These are phyloP conservation scores for Clarias gariepinus DNA, from an alignment of 2,113 vertebrate species.

Conservation along the genomic window DNA sequence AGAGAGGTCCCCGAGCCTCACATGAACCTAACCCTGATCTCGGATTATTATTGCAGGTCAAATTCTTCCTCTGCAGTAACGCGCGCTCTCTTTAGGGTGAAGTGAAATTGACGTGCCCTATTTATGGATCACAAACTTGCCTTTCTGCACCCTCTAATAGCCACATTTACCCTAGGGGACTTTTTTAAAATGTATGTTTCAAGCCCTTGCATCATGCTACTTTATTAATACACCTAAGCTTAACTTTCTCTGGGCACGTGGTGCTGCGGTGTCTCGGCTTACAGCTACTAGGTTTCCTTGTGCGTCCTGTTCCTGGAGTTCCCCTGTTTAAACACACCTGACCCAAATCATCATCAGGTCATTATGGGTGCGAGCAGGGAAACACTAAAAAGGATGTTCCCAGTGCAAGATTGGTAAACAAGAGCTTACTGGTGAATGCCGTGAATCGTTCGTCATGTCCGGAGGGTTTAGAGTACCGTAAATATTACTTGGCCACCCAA, in stretches of 20 bases:
- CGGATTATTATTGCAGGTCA: conserved; percentile 14
- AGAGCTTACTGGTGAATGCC: neutral
- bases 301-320: conserved; percentile 1
- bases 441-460: neutral
- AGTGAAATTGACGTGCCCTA: neutral
- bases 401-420: neutral
- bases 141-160: neutral
- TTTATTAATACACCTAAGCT: conserved; percentile 39
- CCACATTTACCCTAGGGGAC: neutral
- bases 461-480: neutral
- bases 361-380: neutral
- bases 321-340: conserved; percentile 20
- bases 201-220: conserved; percentile 46
- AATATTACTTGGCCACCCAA: neutral
- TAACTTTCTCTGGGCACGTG: conserved; percentile 30
- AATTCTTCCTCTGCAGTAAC: conserved; percentile 18
- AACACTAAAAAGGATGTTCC: neutral
- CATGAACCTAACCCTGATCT: neutral
- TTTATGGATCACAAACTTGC: neutral
- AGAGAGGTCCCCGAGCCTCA: neutral
- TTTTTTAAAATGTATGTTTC: conserved; percentile 41
- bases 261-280: neutral
- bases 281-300: conserved; percentile 18
- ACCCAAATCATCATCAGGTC: conserved; percentile 1
- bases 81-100: conserved; percentile 41